phyloP scores from a whole-genome alignment of 1,140 invertebrate genomes.

The Lordiphosa stackelbergi region DNA sequence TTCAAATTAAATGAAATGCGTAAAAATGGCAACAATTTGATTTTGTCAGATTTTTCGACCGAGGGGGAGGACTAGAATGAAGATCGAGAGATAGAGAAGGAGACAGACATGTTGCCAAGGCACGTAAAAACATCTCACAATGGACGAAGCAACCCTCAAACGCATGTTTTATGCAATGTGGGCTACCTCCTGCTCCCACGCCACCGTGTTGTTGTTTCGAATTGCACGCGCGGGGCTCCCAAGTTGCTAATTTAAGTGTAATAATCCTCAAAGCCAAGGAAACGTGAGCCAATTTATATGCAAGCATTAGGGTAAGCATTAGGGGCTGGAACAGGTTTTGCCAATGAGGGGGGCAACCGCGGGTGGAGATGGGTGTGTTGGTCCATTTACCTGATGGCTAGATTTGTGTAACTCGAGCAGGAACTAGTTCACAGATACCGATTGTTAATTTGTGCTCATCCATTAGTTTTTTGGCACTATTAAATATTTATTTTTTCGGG shows the following conservation, averaged over 20 bases:
- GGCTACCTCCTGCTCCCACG: constrained; percentile 2
- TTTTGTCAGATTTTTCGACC: constrained; percentile 66
- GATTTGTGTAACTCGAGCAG: constrained; percentile 35
- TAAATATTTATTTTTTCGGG: too few relatives aligned
- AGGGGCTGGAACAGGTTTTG: constrained; percentile 3
- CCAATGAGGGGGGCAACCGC: not conserved
- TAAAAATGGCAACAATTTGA: constrained; percentile 76
- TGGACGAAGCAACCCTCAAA: constrained; percentile 44
- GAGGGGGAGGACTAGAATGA: constrained; percentile 31
- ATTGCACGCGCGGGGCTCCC: constrained; percentile 65
- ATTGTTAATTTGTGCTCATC: not conserved
- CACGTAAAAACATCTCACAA: constrained; percentile 43
- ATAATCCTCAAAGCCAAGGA: constrained; percentile 74
- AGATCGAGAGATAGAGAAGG: constrained; percentile 13
- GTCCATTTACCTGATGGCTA: constrained; percentile 61
- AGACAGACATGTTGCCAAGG: constrained; percentile 30
- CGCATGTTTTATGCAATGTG: constrained; percentile 63
- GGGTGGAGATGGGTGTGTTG: constrained; percentile 30
- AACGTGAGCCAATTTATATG: constrained; percentile 76
- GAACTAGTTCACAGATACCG: constrained; percentile 21
- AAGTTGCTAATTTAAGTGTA: constrained; percentile 76
- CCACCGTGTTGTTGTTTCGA: constrained; percentile 7
- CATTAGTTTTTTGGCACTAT: not conserved
- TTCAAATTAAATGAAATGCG: constrained; percentile 76
- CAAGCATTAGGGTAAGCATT: constrained; percentile 58